Conservation (phyloP, 92 coral and sea anemone species). For the Ricordea florida region DNA sequence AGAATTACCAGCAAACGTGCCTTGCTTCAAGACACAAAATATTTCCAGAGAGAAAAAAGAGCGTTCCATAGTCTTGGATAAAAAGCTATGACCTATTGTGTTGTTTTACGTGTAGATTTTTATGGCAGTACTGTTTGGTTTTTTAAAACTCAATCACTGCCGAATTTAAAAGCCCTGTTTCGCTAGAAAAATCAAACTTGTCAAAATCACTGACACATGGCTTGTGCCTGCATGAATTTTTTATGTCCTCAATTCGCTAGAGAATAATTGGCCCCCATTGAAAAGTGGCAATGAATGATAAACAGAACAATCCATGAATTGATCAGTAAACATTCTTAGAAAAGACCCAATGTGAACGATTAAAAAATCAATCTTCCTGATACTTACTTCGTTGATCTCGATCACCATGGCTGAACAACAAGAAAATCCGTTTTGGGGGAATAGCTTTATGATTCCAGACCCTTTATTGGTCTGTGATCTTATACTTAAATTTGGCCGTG, state of each 20-base stretch:
- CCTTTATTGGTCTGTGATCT: conserved; percentile 29
- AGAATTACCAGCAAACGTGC: too few species aligned
- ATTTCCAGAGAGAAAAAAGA: too few species aligned
- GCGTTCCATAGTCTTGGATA: too few species aligned
- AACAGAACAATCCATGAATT: not conserved
- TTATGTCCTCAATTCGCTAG: conserved; percentile 14
- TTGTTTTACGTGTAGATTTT: too few species aligned
- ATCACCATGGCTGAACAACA: too few species aligned
- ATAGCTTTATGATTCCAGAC: not conserved
- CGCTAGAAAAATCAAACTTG: conserved; percentile 7
- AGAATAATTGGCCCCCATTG: conserved; percentile 10
- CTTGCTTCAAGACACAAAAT: too few species aligned
- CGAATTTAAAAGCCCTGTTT: conserved; percentile 1
- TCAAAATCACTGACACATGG: conserved; percentile 7
- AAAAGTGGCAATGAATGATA: not conserved
- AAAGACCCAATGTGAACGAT: not conserved
- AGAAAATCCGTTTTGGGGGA: not conserved
- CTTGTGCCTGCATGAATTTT: conserved; percentile 31
- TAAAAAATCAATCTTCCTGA: too few species aligned
- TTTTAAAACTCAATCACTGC: conserved; percentile 9
- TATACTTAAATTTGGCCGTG: conserved; percentile 39
- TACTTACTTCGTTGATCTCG: too few species aligned
- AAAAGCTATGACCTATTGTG: too few species aligned
- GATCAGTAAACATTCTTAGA: not conserved
- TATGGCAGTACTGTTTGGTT: too few species aligned